Evolutionary conservation across 2,113 vertebrate species (phyloP).

Genomic region (Triplophysa dalaica): DNA sequence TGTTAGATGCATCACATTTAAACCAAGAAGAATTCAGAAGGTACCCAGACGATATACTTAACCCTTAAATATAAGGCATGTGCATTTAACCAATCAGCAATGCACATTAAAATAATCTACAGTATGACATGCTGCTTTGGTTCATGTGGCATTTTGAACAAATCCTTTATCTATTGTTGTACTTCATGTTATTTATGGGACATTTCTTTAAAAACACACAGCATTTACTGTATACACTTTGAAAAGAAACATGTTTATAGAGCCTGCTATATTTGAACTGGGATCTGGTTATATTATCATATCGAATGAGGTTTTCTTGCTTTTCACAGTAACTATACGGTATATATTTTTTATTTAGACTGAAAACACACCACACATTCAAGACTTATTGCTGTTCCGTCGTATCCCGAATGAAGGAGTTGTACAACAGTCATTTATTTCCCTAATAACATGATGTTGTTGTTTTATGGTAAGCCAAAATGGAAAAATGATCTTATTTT

Average conservation of each 20-base stretch:
- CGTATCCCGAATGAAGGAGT: constrained; percentile 26
- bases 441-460: constrained; percentile 48
- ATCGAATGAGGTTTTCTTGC: constrained; percentile 18
- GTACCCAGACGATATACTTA: neutral
- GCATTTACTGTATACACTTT: constrained; percentile 66
- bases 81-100: constrained; percentile 41
- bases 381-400: constrained; percentile 46
- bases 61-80: constrained; percentile 49
- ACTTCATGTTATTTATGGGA: constrained; percentile 63
- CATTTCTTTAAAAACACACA: constrained; percentile 65
- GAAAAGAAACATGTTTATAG: constrained; percentile 58
- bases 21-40: neutral
- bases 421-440: constrained; percentile 28
- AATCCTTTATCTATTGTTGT: constrained; percentile 57
- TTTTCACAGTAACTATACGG: constrained; percentile 57
- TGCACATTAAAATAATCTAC: constrained; percentile 43
- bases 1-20: neutral
- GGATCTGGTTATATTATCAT: constrained; percentile 25
- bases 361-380: constrained; percentile 51
- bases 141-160: constrained; percentile 60
- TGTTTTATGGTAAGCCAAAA: constrained; percentile 41
- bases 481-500: constrained; percentile 67
- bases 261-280: constrained; percentile 26
- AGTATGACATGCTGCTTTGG: constrained; percentile 57
- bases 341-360: constrained; percentile 65